Base-by-base conservation (phyloP, 1,140 invertebrate genomes). In the Drosophila sturtevanti region DNA sequence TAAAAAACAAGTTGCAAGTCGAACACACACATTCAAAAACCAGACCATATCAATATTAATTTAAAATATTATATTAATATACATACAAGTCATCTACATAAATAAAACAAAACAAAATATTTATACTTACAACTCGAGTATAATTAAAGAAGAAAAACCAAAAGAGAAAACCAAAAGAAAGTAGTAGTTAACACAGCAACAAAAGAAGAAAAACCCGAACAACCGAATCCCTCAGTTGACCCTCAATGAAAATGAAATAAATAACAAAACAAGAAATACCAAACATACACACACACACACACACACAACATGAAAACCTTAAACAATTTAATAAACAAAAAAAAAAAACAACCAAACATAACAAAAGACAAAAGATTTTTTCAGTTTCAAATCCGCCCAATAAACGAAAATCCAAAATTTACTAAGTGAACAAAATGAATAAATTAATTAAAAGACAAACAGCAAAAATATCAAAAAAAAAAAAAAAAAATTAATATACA, bases 41-140 rank as follows among this genome's bases (percentile, higher is more conserved):
- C 82, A 87, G 82, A 87, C 82, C 84, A 87, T 87, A 87, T 87
- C 82, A 87, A 81, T 73, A 79, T 79, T 79, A 68, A 75, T 76
- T 72, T 69, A 77, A 81, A 64, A 51, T 76, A 72, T 21, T 72
- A 55, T 44, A 61, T 44, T 62, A 58, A 22, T 66, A 75, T 68
- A 72, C 66, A 69, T 68, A 52, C 72, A 69, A 54, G 63, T 52
- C 84, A 79, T 82, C 71, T 79, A 21, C 16, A 48, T 11, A 21
- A 44, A 44, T n/a, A 5, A 38, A 12, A 38, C n/a, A n/a, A n/a
- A n/a, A n/a, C n/a, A n/a, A 44, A 9, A 48, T 21, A 48, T 48
- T 21, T 48, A 48, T 48, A 48, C 41, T 48, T 21, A 48, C 41
- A 21, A 48, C 9, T 48, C 16, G 18, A 48, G 41, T 48, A 48